Conservation (phyloP, 1,140 invertebrate species). For the Drosophila oshimai region DNA sequence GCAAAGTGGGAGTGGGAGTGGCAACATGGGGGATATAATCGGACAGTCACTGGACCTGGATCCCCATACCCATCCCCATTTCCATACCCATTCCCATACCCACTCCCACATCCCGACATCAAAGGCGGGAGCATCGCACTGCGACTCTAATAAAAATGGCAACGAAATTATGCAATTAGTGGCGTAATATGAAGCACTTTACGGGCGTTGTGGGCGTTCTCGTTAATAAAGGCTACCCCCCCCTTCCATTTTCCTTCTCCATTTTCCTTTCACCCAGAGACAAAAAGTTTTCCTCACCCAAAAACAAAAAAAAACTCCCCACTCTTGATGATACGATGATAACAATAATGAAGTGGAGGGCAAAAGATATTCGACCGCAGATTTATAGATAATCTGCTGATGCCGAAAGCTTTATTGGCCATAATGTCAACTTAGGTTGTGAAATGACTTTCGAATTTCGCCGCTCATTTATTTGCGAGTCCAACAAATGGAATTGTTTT, state of each 20-base stretch:
- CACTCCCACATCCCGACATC: too few relatives aligned
- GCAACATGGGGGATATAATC: not conserved
- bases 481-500: not conserved
- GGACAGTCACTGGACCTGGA: not conserved
- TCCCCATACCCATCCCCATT: too few relatives aligned
- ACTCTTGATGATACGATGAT: slow-evolving; percentile 8
- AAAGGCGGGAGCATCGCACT: slow-evolving; percentile 50
- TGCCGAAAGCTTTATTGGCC: slow-evolving; percentile 23
- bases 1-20: not conserved
- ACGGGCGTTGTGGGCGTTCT: slow-evolving; percentile 72
- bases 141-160: slow-evolving; percentile 70
- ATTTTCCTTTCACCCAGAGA: not conserved
- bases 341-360: slow-evolving; percentile 33
- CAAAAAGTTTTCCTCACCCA: slow-evolving; percentile 12
- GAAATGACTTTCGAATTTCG: slow-evolving; percentile 18
- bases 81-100: too few relatives aligned
- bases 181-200: slow-evolving; percentile 78
- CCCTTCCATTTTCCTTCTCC: too few relatives aligned
- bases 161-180: slow-evolving; percentile 80
- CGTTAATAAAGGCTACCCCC: slow-evolving; percentile 47
- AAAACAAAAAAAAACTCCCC: not conserved
- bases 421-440: slow-evolving; percentile 12
- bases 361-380: slow-evolving; percentile 20
- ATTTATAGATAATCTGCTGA: slow-evolving; percentile 27
- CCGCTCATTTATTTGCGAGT: slow-evolving; percentile 17